Conservation (phyloP, 2,888 invertebrate species). For the Ophion ventricosus region DNA sequence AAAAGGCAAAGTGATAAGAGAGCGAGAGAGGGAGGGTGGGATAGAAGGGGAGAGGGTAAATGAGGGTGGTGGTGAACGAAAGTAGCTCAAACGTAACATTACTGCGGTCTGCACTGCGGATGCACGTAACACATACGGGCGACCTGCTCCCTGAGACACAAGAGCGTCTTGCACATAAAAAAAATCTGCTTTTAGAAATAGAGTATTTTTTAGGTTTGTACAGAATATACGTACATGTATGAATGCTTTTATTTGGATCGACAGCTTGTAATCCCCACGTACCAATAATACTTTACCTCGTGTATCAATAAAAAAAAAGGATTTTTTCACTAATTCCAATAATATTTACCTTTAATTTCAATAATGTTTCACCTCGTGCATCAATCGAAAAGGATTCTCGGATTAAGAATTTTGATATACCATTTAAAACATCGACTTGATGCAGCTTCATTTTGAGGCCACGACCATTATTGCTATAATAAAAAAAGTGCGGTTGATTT, state of each 20-base stretch:
- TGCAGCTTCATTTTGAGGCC: too few relatives aligned
- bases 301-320: too few relatives aligned
- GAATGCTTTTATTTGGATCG: background rate
- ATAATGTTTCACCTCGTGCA: too few relatives aligned
- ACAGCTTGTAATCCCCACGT: too few relatives aligned
- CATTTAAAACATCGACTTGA: background rate
- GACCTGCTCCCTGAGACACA: slow-evolving; percentile 29
- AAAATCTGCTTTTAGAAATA: background rate
- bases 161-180: slow-evolving; percentile 33
- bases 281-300: too few relatives aligned
- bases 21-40: slow-evolving; percentile 15
- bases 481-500: too few relatives aligned
- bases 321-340: too few relatives aligned
- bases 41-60: slow-evolving; percentile 18
- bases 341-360: too few relatives aligned
- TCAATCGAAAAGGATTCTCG: too few relatives aligned
- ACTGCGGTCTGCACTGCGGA: slow-evolving; percentile 79
- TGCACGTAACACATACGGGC: slow-evolving; percentile 68
- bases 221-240: background rate
- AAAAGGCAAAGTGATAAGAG: slow-evolving; percentile 18
- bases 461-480: too few relatives aligned
- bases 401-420: background rate
- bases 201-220: background rate
- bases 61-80: slow-evolving; percentile 53
- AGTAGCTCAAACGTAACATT: slow-evolving; percentile 65